Percentiles rank a stretch among this genome's conserved stretches.
These are phyloP conservation scores for Erynnis tages DNA, from an alignment of 2,888 invertebrate species.

Conservation along the genomic window DNA sequence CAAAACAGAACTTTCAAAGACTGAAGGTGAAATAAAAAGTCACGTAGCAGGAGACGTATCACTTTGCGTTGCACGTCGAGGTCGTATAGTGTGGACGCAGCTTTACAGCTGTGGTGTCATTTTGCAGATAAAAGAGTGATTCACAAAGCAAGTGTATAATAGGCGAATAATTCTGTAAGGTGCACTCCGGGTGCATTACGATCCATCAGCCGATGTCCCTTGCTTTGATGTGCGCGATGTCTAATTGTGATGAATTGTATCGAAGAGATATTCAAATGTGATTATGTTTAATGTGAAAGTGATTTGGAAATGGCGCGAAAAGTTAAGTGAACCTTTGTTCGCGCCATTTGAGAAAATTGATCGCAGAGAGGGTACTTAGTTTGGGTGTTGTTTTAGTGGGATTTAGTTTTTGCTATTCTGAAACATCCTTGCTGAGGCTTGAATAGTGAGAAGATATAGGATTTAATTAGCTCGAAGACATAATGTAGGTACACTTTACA, in stretches of 20 bases:
- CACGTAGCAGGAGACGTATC: too few relatives aligned
- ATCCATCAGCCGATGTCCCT: conserved; percentile 55
- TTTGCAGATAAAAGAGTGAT: conserved; percentile 59
- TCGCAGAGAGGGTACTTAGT: not conserved
- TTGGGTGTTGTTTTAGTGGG: not conserved
- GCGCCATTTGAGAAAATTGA: conserved; percentile 22
- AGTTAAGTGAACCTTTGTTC: conserved; percentile 24
- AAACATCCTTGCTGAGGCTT: too few relatives aligned
- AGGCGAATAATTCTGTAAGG: conserved; percentile 70
- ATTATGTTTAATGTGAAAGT: conserved; percentile 27
- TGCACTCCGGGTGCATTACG: conserved; percentile 62
- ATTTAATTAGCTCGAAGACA: too few relatives aligned
- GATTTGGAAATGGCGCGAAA: conserved; percentile 22
- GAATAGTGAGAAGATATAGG: too few relatives aligned
- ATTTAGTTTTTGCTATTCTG: not conserved
- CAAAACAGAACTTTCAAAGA: too few relatives aligned
- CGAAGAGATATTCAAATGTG: conserved; percentile 25
- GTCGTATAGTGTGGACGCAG: conserved; percentile 47
- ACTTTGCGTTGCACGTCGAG: not conserved
- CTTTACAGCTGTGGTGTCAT: conserved; percentile 44
- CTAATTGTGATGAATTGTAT: conserved; percentile 25
- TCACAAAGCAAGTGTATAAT: conserved; percentile 77
- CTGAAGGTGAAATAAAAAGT: too few relatives aligned
- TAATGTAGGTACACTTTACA: too few relatives aligned
- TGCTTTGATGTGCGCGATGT: conserved; percentile 36